Evolutionary conservation across 1,140 invertebrate species (phyloP), one percentile per base, ranked within the genome.

Genomic region (Drosophila arawakana): DNA sequence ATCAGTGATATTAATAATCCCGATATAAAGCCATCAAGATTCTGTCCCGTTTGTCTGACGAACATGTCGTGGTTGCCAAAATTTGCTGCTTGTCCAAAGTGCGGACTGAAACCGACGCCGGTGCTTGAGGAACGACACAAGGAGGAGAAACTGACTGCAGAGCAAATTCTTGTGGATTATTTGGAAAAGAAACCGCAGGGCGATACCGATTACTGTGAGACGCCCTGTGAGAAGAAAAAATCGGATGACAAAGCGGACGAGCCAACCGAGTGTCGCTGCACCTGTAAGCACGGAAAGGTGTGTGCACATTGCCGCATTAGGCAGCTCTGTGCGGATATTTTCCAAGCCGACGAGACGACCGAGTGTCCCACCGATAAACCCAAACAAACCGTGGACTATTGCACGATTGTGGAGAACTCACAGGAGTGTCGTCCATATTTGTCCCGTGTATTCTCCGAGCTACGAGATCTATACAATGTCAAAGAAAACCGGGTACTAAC

Each of bases 251-350:
- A 49, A 21, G 44, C 10, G n/a, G 9, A 41, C n/a, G n/a, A 35
- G 10, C 0, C 11, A 43, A 55, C 54, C 0, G 62, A 73, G 1
- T 91, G 90, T 13, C 71, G 91, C 0, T 92, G 91, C 50, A 91
- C 77, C 4, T 91, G 82, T 55, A 61, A 65, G 37, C 46, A 25
- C n/a, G 83, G 71, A 3, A 91, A 75, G 43, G 7, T 78, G 5
- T 91, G 90, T 15, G 90, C 86, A 1, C 86, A 91, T 61, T 91
- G 90, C 13, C 83, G 91, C 15, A 91, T 92, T 10, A 69, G 84
- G 0, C 80, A 88, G 11, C 15, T 78, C 0, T 92, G 91, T 44
- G 62, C 70, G 0, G 88, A 92, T 18, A 77, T 92, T 7, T 91
- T 91, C 18, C 67, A 82, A 25, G 6, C 18, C 15, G 67, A 63